Percentiles rank a stretch among this genome's conserved stretches.
Evolutionary conservation across 2,888 invertebrate species (phyloP).

Genomic region (Artemia sinica): DNA sequence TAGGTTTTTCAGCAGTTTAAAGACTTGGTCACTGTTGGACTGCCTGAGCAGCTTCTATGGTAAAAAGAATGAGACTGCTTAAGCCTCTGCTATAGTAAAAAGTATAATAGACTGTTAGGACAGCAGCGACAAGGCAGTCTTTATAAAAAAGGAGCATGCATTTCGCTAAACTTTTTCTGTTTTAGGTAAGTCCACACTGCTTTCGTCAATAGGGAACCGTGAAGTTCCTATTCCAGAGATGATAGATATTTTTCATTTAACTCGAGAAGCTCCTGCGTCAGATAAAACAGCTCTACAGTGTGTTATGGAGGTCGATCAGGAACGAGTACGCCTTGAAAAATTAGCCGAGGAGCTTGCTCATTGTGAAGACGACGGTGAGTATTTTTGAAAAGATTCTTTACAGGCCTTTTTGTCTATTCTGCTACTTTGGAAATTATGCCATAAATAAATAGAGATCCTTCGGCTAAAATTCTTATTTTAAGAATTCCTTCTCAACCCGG

Average conservation of each 20-base stretch:
- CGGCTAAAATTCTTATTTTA: no score
- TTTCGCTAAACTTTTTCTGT: conserved; percentile 17
- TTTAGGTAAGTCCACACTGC: conserved; percentile 73
- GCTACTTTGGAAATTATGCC: no score
- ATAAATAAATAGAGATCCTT: no score
- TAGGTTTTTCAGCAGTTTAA: no score
- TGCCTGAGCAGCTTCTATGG: no score
- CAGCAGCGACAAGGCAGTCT: no score
- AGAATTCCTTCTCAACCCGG: no score
- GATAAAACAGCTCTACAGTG: conserved; percentile 86
- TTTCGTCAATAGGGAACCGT: conserved; percentile 75
- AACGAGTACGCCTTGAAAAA: conserved; percentile 71
- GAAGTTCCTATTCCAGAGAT: conserved; percentile 89
- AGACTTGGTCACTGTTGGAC: no score
- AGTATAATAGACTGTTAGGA: no score
- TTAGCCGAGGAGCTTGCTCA: conserved; percentile 74
- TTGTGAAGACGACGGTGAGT: conserved; percentile 61
- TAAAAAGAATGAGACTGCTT: no score
- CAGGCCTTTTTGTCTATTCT: no score
- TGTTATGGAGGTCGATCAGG: conserved; percentile 96
- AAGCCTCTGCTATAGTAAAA: no score
- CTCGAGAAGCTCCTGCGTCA: conserved; percentile 94
- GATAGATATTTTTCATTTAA: conserved; percentile 92
- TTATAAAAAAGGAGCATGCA: not conserved
- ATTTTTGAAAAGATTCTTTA: not conserved